Percentiles rank a stretch among this genome's conserved stretches.
Evolutionary conservation across 2,113 vertebrate genomes (phyloP).

Genomic region (Odocoileus virginianus): DNA sequence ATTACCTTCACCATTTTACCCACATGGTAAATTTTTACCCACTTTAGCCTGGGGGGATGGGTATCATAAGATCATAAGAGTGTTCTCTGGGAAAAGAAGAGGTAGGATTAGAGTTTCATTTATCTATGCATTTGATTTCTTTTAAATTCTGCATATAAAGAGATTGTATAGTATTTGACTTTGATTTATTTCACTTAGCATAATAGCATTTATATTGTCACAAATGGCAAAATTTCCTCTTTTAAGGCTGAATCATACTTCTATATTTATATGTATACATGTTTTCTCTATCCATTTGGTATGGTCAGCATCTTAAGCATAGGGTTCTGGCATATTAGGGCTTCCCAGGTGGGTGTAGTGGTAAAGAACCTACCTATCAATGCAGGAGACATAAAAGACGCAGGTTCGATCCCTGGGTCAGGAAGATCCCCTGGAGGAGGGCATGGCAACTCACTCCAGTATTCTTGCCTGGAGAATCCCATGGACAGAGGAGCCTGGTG

Average conservation of each 20-base stretch:
- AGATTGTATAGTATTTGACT: not conserved
- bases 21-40: not conserved
- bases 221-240: not conserved
- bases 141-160: not conserved
- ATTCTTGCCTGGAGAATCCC: not conserved
- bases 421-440: not conserved
- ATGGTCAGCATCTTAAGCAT: not conserved
- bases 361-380: not conserved
- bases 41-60: no score
- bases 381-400: not conserved
- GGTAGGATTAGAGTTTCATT: no score
- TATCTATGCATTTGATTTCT: not conserved
- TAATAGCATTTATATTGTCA: not conserved
- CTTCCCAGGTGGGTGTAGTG: not conserved
- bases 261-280: not conserved
- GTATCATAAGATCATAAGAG: no score
- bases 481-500: not conserved
- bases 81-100: no score
- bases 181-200: not conserved
- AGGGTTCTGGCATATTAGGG: not conserved
- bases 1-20: not conserved
- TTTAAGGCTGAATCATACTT: not conserved
- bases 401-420: not conserved
- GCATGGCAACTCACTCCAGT: not conserved
- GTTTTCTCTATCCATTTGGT: not conserved